Evolutionary conservation across 2,113 vertebrate species (phyloP).

Genomic region (Sceloporus undulatus): DNA sequence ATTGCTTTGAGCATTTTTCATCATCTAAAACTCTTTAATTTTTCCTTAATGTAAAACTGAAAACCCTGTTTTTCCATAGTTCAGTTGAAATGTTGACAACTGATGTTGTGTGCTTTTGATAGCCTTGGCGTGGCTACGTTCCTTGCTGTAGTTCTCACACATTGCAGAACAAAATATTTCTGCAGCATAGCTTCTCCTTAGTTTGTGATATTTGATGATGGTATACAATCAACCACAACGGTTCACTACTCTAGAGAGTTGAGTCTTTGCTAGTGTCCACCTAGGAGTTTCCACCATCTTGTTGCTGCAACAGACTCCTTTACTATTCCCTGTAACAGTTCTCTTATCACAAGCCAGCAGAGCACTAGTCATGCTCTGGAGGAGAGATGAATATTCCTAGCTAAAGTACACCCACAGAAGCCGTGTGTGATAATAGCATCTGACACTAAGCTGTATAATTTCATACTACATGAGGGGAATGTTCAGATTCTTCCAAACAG

Average conservation of each 20-base stretch:
- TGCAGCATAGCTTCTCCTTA: conserved; percentile 61
- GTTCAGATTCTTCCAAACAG: neutral
- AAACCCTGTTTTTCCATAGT: too few relatives aligned
- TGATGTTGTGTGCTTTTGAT: conserved; percentile 10
- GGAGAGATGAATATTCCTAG: neutral
- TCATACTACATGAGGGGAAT: neutral
- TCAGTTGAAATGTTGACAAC: too few relatives aligned
- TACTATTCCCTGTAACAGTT: neutral
- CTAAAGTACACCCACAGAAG: neutral
- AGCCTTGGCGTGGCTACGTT: conserved; percentile 31
- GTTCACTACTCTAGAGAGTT: neutral
- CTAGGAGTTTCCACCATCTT: neutral
- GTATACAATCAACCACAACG: conserved; percentile 3
- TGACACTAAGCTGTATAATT: neutral
- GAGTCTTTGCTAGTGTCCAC: neutral
- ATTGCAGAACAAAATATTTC: conserved; percentile 61
- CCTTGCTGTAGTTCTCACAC: conserved; percentile 50
- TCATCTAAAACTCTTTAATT: too few relatives aligned
- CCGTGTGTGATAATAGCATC: neutral
- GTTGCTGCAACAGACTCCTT: neutral
- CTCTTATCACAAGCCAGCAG: neutral
- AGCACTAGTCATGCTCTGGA: neutral
- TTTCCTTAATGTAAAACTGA: too few relatives aligned
- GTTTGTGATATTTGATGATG: conserved; percentile 53
- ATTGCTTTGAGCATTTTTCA: too few relatives aligned